Evolutionary conservation across 2,888 invertebrate genomes (phyloP), one percentile per base, ranked within the genome.

Genomic region (Spodoptera littoralis): DNA sequence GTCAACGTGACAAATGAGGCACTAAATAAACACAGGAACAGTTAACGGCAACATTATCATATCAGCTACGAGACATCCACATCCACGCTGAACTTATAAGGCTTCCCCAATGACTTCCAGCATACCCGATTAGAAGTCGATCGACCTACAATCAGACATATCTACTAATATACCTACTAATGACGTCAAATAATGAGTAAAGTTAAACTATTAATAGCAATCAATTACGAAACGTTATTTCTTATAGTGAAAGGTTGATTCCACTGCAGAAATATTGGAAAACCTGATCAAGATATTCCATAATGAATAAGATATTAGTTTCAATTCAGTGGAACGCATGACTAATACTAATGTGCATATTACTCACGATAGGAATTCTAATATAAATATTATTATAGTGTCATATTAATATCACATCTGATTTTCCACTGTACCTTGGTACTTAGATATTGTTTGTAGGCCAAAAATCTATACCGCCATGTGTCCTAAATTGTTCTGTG

Each of bases 221-320:
- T 3, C 30, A 0, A 43, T 58, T 51, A 54, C 68, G 22, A 60
- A 50, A 59, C 50, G 43, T n/a, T 4, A 44, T 46, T 60, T 60
- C 22, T 43, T 46, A 45, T 36, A 53, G 76, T 68, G 76, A 76
- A 76, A 79, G 76, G 61, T 59, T 55, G 65, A 54, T 76, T 79
- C 75, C 53, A 63, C 44, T 12, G n/a, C 42, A 36, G 4, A 63
- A 46, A 46, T 60, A 62, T 65, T 57, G 73, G 60, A 71, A 67
- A 79, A 71, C 59, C 44, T 44, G 55, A 51, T 58, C 60, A 45
- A 79, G 60, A 62, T 59, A 76, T 66, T 76, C 79, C 64, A 67
- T 24, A 59, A 58, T 53, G 57, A 75, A 62, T 75, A 58, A 70
- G 49, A 55, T 54, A 49, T 13, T 59, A 53, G 46, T 48, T 65